These are phyloP conservation scores for Plutomurus gul DNA, from an alignment of 1,140 invertebrate species.

Conservation along the genomic window DNA sequence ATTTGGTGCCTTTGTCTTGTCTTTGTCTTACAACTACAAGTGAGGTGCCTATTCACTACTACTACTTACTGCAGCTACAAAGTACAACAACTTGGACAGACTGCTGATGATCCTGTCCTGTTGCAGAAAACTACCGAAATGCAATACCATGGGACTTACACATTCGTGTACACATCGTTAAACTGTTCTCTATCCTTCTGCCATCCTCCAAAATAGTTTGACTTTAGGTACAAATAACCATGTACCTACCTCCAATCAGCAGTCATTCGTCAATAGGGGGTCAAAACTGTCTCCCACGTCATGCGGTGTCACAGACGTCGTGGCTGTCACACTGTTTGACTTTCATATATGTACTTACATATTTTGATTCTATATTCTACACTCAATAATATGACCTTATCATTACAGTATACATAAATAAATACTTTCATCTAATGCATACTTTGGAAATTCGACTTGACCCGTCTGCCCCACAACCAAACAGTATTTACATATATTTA, in stretches of 20 bases:
- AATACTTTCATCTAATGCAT: no score
- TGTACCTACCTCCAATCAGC: background rate
- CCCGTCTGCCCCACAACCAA: background rate
- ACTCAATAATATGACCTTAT: background rate
- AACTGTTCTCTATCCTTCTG: no score
- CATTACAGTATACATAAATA: background rate
- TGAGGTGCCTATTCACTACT: no score
- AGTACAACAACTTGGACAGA: background rate
- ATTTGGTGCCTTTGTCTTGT: background rate
- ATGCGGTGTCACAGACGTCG: slow-evolving; percentile 19
- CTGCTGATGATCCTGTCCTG: background rate
- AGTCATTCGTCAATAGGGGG: slow-evolving; percentile 20
- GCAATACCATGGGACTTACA: no score
- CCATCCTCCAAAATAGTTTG: background rate
- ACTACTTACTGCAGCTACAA: background rate
- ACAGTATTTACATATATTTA: no score
- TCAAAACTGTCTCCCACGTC: slow-evolving; percentile 22
- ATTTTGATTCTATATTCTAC: no score
- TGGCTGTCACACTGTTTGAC: slow-evolving; percentile 9
- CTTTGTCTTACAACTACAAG: no score
- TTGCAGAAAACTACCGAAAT: background rate
- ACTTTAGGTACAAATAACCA: background rate
- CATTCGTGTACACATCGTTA: no score
- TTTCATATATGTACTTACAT: background rate
- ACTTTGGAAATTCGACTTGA: background rate